Conservation (phyloP, 35 echinoderm and acorn worm species). For the Nesometra sesokonis region DNA sequence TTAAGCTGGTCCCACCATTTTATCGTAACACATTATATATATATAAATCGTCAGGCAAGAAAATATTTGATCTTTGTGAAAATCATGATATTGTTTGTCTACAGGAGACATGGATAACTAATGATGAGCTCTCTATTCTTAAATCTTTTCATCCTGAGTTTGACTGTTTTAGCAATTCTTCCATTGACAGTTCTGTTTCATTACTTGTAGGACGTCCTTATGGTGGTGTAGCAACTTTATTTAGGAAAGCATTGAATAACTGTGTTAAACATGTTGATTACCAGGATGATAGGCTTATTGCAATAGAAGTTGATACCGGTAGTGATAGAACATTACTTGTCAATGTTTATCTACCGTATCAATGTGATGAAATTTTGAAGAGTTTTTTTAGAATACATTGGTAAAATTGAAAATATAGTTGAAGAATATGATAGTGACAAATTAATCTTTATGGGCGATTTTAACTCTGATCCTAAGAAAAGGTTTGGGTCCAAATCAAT, state of each 20-base stretch:
- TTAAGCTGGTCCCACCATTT: too few relatives aligned
- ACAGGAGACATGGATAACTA: background rate
- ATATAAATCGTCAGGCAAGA: background rate
- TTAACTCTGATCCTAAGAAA: background rate
- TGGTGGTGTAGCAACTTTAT: background rate
- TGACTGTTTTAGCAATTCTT: background rate
- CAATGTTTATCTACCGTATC: background rate
- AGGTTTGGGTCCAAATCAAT: background rate
- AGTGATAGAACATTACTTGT: background rate
- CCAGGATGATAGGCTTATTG: background rate
- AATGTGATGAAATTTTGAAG: background rate
- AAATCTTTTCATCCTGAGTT: background rate
- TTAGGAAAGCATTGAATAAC: background rate
- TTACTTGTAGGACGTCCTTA: background rate
- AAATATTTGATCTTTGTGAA: background rate
- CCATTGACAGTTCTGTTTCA: background rate
- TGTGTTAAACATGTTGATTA: background rate
- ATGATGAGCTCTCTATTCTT: background rate
- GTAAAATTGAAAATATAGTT: background rate
- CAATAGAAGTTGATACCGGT: background rate
- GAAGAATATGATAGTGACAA: background rate
- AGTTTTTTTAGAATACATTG: background rate
- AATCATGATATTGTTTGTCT: background rate
- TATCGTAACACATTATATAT: too few relatives aligned
- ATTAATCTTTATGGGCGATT: background rate